phyloP scores from a whole-genome alignment of 2,113 vertebrate species.

The Nycticorax nycticorax region DNA sequence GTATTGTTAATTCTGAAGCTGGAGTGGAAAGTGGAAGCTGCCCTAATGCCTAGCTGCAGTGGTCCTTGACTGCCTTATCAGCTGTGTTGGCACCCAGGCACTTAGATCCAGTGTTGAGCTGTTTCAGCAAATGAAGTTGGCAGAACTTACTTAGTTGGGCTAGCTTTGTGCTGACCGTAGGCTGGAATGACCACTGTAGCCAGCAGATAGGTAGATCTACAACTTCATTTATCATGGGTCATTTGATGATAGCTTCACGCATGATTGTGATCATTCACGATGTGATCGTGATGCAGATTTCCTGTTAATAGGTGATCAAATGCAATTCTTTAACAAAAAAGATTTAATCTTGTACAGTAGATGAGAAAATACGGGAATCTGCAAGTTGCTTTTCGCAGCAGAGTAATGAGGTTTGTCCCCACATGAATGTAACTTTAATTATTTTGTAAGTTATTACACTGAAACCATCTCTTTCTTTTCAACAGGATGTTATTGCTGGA shows the following conservation, averaged over 20 bases:
- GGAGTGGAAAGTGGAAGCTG: not conserved
- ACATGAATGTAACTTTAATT: not conserved
- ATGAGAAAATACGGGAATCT: not conserved
- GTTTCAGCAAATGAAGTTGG: not conserved
- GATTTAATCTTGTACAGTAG: not conserved
- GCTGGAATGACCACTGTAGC: not conserved
- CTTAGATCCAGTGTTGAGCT: not conserved
- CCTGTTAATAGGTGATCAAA: not conserved
- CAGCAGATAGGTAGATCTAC: not conserved
- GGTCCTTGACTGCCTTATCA: not conserved
- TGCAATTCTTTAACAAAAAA: not conserved
- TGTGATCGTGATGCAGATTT: not conserved
- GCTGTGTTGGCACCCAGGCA: not conserved
- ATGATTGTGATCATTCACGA: not conserved
- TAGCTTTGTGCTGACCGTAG: not conserved
- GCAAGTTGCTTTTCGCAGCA: not conserved
- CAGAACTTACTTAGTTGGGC: not conserved
- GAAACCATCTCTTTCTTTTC: conserved; percentile 19
- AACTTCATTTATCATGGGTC: not conserved
- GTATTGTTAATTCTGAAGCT: not conserved
- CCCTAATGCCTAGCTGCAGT: not conserved
- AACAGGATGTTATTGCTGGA: conserved; percentile 91
- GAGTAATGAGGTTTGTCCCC: not conserved
- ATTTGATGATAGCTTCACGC: not conserved
- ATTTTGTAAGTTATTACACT: not conserved